Conservation (phyloP, 2,797 vertebrate genomes). For the Coregonus sp. region DNA sequence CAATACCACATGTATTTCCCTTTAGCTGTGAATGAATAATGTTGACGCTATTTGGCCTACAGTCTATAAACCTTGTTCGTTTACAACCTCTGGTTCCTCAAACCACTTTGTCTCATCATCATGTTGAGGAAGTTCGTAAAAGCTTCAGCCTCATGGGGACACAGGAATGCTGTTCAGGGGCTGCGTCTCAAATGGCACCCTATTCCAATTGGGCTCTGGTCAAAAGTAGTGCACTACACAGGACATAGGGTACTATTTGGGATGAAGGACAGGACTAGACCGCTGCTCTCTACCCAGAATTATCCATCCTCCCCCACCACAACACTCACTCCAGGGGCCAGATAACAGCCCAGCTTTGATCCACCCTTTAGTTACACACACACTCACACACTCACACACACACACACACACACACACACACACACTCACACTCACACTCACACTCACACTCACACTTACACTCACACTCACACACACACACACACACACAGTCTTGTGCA, state of each 20-base stretch:
- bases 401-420: conserved; percentile 11
- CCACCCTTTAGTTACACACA: conserved; percentile 59
- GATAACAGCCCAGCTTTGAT: conserved; percentile 75
- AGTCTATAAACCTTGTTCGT: not conserved
- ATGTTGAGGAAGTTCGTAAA: not conserved
- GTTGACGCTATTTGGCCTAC: not conserved
- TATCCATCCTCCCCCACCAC: conserved; percentile 28
- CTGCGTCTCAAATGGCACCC: not conserved
- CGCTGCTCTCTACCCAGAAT: conserved; percentile 45
- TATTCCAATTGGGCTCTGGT: not conserved
- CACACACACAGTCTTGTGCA: no score
- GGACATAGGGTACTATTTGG: not conserved
- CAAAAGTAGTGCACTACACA: not conserved
- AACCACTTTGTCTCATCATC: not conserved
- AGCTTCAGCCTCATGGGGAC: not conserved
- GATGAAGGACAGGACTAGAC: conserved; percentile 11
- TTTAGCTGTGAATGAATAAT: not conserved
- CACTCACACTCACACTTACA: not conserved
- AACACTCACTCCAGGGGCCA: conserved; percentile 56
- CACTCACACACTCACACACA: conserved; percentile 20
- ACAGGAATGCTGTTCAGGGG: not conserved
- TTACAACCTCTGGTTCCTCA: not conserved
- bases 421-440: not conserved
- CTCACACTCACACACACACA: not conserved
- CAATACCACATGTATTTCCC: not conserved